Conservation (phyloP, 2,888 invertebrate genomes). For the Lasioglossum oenotherae region DNA sequence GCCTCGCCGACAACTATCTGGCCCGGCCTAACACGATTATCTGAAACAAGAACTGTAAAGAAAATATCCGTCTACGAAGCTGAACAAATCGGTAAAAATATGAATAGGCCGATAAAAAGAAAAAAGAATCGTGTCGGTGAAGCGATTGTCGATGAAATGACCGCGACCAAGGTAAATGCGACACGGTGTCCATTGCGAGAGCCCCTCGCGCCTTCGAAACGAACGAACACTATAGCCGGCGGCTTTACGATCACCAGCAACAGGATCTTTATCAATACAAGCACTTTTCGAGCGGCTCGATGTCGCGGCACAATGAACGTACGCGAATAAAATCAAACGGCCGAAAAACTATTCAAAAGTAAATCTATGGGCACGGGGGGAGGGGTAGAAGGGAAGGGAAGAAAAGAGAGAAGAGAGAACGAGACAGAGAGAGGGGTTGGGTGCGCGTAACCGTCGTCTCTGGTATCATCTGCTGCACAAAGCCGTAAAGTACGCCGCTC, state of each 20-base stretch:
- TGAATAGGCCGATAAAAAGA: neutral
- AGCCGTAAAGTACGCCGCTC: constrained; percentile 68
- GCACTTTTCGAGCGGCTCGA: constrained; percentile 6
- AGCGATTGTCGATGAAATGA: no score
- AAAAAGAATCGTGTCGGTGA: no score
- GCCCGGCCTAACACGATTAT: no score
- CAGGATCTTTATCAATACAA: neutral
- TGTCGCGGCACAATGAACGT: neutral
- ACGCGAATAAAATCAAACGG: constrained; percentile 3
- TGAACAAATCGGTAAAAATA: neutral
- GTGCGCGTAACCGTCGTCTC: constrained; percentile 50
- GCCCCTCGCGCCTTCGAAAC: neutral
- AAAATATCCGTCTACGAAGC: neutral
- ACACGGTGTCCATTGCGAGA: neutral
- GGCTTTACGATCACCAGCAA: constrained; percentile 4
- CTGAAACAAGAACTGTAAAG: no score
- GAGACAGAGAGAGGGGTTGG: neutral
- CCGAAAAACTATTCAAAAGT: constrained; percentile 10
- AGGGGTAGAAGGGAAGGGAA: neutral
- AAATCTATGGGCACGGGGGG: neutral
- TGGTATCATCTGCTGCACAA: constrained; percentile 68
- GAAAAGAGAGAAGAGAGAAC: constrained; percentile 31
- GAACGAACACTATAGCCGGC: neutral
- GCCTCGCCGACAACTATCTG: no score
- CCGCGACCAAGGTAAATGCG: no score